Evolutionary conservation across 1,140 invertebrate genomes (phyloP).

Genomic region (Cheumatopsyche charites): DNA sequence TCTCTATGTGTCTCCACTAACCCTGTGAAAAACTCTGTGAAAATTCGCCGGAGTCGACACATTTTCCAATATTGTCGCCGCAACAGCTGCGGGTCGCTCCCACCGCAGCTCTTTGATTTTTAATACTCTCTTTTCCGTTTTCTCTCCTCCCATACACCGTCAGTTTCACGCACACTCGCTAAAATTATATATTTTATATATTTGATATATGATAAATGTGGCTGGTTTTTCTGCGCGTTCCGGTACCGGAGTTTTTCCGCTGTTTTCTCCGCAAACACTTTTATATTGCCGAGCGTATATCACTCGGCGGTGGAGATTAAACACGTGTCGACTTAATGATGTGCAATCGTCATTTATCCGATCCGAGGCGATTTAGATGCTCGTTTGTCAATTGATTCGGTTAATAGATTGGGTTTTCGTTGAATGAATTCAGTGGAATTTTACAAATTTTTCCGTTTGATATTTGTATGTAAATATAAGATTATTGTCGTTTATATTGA

Average conservation of each 20-base stretch:
- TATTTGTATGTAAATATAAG: no score
- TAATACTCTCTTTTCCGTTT: conserved; percentile 35
- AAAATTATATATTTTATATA: no score
- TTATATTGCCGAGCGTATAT: conserved; percentile 41
- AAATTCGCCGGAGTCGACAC: conserved; percentile 39
- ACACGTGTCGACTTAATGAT: conserved; percentile 33
- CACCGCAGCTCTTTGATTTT: conserved; percentile 40
- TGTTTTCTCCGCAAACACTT: conserved; percentile 31
- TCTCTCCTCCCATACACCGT: conserved; percentile 23
- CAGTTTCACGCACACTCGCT: conserved; percentile 14
- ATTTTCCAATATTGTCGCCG: conserved; percentile 42
- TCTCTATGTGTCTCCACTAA: conserved; percentile 23
- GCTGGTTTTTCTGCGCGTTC: neutral
- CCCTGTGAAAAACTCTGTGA: conserved; percentile 26
- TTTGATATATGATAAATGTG: no score
- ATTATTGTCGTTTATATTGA: no score
- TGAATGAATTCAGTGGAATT: no score
- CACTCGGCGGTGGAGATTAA: conserved; percentile 25
- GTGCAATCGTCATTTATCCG: conserved; percentile 26
- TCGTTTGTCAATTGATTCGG: no score
- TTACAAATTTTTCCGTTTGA: no score
- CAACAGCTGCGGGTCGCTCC: conserved; percentile 27
- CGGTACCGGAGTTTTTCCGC: neutral
- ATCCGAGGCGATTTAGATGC: neutral
- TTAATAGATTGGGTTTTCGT: no score